phyloP scores from a whole-genome alignment of 1,140 invertebrate species.

The Sinella curviseta region DNA sequence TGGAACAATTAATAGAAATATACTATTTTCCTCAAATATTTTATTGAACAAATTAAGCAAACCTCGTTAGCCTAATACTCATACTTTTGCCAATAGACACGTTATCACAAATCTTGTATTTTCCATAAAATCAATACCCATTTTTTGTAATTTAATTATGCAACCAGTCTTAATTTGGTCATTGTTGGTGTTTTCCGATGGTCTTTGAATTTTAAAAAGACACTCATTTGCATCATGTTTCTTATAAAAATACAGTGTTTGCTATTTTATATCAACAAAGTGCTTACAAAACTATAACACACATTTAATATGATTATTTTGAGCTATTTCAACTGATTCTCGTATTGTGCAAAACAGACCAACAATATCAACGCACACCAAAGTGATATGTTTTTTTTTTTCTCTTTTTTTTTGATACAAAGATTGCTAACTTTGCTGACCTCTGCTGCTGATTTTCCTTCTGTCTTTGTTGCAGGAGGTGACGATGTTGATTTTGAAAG shows the following conservation, averaged over 20 bases:
- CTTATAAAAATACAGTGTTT: too few species aligned
- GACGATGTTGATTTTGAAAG: not conserved
- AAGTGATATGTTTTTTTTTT: not conserved
- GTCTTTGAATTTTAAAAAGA: too few species aligned
- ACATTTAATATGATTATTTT: too few species aligned
- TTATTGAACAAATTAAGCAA: too few species aligned
- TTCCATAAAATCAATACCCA: not conserved
- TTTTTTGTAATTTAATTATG: not conserved
- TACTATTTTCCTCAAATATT: not conserved
- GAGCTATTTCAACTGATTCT: too few species aligned
- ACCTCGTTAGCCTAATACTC: too few species aligned
- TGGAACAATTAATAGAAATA: not conserved
- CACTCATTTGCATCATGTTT: too few species aligned
- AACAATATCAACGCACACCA: not conserved
- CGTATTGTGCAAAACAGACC: not conserved
- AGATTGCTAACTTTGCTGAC: not conserved
- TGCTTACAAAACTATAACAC: too few species aligned
- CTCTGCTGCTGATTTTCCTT: conserved; percentile 10
- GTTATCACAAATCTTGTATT: too few species aligned
- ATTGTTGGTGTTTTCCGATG: not conserved
- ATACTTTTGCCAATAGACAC: too few species aligned
- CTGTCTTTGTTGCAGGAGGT: not conserved
- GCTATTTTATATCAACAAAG: too few species aligned
- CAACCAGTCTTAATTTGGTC: conserved; percentile 4
- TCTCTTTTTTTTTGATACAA: not conserved